Evolutionary conservation across 53 echinoderm and acorn worm genomes (phyloP), one percentile per base, ranked within the genome.

Genomic region (Paracentrotus lividus): DNA sequence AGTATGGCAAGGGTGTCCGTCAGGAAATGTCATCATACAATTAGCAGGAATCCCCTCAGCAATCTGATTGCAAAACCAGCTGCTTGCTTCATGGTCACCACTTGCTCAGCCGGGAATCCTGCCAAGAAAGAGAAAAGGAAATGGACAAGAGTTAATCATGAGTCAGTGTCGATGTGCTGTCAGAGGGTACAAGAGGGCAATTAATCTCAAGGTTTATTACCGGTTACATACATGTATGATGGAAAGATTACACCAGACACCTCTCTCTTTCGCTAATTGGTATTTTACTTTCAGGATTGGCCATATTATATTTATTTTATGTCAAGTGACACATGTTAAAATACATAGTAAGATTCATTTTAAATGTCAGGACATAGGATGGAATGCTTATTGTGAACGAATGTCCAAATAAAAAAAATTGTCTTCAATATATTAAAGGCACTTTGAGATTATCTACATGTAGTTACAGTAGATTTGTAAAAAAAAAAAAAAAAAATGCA

Each of bases 11-110:
- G n/a, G n/a, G 47, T 21, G 24, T 47, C 81, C 81, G 44, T 20
- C 81, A 81, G 81, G 81, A 81, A 81, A 81, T 47, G 24, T 81
- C 44, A 81, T 81, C 81, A 81, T 81, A 21, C 27, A 4, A 26
- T 81, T 2, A 26, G 21, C 81, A 47, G 47, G 81, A 81, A 81
- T 81, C 47, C 47, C 24, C 47, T n/a, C 26, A 26, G 47, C 44
- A 45, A 27, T 26, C 45, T 47, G 47, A 81, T 81, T 9, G 27
- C 13, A 2, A 47, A 26, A 44, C 45, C 81, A 81, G 81, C 27
- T 81, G 81, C 9, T 47, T 45, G 2, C 12, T 27, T 13, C 81
- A 81, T 14, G 47, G 81, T n/a, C 44, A 81, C 76, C 76, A 12
- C 81, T 44, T 44, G 21, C 81, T n/a, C 44, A 47, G 47, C 26